phyloP scores from a whole-genome alignment of 2,113 vertebrate species.

The Microcebus murinus region DNA sequence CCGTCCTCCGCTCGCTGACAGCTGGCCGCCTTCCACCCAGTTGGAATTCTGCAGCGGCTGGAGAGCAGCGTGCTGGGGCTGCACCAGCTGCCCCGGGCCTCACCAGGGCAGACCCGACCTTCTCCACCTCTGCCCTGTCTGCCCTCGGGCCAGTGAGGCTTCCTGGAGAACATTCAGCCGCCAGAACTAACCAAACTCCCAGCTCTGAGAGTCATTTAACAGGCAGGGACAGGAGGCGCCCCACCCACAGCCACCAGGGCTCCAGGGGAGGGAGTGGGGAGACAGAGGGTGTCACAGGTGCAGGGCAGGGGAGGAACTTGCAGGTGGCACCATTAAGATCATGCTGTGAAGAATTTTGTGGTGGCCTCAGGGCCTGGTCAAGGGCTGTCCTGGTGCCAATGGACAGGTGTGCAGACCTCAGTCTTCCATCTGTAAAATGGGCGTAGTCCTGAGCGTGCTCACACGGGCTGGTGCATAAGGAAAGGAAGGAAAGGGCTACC shows the following conservation, averaged over 20 bases:
- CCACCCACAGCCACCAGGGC: not conserved
- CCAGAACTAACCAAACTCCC: too few relatives aligned
- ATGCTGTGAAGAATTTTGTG: accelerated
- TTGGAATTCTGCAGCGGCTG: too few relatives aligned
- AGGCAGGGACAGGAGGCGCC: not conserved
- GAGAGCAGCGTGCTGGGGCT: not conserved
- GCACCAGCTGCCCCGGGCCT: too few relatives aligned
- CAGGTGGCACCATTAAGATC: not conserved
- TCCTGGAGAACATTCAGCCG: not conserved
- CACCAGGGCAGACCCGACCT: accelerated
- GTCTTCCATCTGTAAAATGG: not conserved
- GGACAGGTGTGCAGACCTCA: not conserved
- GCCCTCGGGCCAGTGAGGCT: not conserved
- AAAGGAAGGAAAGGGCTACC: not conserved
- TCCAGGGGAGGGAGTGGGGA: not conserved
- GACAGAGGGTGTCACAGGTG: not conserved
- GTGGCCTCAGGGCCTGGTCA: not conserved
- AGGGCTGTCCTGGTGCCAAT: not conserved
- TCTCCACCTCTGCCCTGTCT: not conserved
- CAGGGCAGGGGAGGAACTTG: not conserved
- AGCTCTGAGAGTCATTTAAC: not conserved
- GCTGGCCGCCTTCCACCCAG: not conserved
- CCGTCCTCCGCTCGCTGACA: not conserved
- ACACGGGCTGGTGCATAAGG: accelerated
- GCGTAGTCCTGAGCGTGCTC: accelerated